A percentile compares a stretch with the other conserved stretches of the same genome.
These are phyloP conservation scores for Agonopterix heracliana DNA, from an alignment of 2,888 invertebrate genomes.

Conservation along the genomic window DNA sequence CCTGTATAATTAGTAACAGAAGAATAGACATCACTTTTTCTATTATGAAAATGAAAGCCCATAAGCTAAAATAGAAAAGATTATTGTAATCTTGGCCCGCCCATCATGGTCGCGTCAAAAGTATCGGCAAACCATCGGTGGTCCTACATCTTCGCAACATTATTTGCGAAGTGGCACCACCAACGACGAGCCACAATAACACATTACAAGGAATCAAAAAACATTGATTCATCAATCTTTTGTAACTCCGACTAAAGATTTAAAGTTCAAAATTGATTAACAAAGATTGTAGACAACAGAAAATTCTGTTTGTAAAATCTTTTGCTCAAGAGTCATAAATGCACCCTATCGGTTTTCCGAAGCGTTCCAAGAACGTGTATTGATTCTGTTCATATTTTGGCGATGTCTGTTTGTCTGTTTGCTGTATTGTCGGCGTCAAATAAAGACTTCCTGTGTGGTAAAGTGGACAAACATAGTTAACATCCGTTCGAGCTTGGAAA, in stretches of 20 bases:
- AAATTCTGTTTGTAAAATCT: slow-evolving; percentile 15
- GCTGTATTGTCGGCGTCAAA: slow-evolving; percentile 51
- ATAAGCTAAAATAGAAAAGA: too few relatives aligned
- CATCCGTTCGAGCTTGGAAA: slow-evolving; percentile 23
- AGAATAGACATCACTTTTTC: too few relatives aligned
- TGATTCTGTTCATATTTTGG: slow-evolving; percentile 49
- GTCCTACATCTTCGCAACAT: slow-evolving; percentile 28
- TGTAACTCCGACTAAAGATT: too few relatives aligned
- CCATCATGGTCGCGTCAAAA: slow-evolving; percentile 28
- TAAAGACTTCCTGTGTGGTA: slow-evolving; percentile 56
- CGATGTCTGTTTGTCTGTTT: slow-evolving; percentile 39
- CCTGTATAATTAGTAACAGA: too few relatives aligned
- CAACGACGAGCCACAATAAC: slow-evolving; percentile 44
- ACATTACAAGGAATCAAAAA: slow-evolving; percentile 6
- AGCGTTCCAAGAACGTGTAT: slow-evolving; percentile 49
- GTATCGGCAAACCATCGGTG: slow-evolving; percentile 36
- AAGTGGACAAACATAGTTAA: slow-evolving; percentile 18
- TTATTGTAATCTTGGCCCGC: not conserved
- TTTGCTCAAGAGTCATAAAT: slow-evolving; percentile 37
- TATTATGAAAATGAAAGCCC: too few relatives aligned
- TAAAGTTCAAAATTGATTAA: slow-evolving; percentile 18
- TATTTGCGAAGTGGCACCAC: slow-evolving; percentile 57
- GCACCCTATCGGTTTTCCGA: slow-evolving; percentile 64
- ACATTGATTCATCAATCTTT: too few relatives aligned
- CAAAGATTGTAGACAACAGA: slow-evolving; percentile 7